Base-by-base conservation (phyloP, 2,797 vertebrate species). In the Myotis daubentonii region DNA sequence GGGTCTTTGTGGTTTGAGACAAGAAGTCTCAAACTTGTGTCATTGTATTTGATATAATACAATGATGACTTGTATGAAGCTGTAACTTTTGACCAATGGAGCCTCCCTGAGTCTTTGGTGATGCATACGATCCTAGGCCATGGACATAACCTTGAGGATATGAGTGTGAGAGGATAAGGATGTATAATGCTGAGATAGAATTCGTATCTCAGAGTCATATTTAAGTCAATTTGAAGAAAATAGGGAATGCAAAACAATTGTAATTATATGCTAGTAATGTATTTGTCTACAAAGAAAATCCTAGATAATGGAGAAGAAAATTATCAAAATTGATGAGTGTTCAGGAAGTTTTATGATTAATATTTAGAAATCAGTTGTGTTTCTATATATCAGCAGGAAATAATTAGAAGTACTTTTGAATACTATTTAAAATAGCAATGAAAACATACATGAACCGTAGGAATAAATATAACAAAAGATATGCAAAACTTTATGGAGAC, bases 201-300 rank as follows among this genome's bases (percentile, higher is more conserved):
- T 72, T 85, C 33, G 53, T 8, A 71, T 47, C 49, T 62, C 66
- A 87, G 53, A 76, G 11, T 62, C 44, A 68, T 22, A 33, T 70
- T 83, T 68, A 80, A 78, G 25, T 86, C 33, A 68, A 7, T 79
- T 47, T 90, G 51, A 92, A 71, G 30, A 70, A 92, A 87, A 86
- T 33, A 47, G 6, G 23, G 62, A 74, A 68, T 66, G 6, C 6
- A 89, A 87, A 71, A 47, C 2, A 80, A 23, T 66, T 71, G 6
- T 76, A 66, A 79, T 28, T 53, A 80, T 81, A 13, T 91, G 30
- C 44, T 51, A 16, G 22, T 23, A 22, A 57, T 71, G 16, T 65
- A 30, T 51, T 86, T 94, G 1, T 44, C 38, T 71, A 70, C 16
- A 84, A 93, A 75, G 36, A 87, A 85, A 70, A 83, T 60, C 3